phyloP scores from a whole-genome alignment of 2,113 vertebrate genomes.

The Ivindomyrus marchei region DNA sequence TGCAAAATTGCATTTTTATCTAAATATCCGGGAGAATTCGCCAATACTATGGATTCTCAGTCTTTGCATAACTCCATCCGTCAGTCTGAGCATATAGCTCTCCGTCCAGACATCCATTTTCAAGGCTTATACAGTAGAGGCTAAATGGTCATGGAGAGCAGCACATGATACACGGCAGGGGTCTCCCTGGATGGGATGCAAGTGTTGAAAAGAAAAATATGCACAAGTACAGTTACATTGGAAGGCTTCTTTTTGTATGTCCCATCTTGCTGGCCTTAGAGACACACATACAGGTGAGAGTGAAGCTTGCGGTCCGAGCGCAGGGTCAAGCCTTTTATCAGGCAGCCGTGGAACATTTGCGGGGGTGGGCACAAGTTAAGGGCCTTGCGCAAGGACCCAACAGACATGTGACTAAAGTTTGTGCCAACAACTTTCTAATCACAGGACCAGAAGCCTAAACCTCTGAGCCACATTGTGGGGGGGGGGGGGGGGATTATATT shows the following conservation, averaged over 20 bases:
- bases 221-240: background rate
- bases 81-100: background rate
- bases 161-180: background rate
- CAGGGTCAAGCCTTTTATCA: background rate
- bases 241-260: background rate
- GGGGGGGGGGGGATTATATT: background rate
- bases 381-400: too few relatives aligned
- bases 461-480: too few relatives aligned
- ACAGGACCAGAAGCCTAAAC: background rate
- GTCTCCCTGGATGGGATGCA: background rate
- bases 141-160: background rate
- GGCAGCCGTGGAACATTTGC: background rate
- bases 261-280: background rate
- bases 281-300: background rate
- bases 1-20: background rate
- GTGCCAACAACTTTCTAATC: background rate
- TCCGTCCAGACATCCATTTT: background rate
- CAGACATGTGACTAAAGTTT: background rate
- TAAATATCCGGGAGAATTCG: background rate
- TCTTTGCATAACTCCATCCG: background rate
- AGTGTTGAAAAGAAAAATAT: background rate
- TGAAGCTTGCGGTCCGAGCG: background rate
- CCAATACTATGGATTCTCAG: background rate
- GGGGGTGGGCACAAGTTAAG: too few relatives aligned
- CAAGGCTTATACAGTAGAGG: background rate